Evolutionary conservation across 2,888 invertebrate species (phyloP), one percentile per base, ranked within the genome.

Genomic region (Palloptera scutellata): DNA sequence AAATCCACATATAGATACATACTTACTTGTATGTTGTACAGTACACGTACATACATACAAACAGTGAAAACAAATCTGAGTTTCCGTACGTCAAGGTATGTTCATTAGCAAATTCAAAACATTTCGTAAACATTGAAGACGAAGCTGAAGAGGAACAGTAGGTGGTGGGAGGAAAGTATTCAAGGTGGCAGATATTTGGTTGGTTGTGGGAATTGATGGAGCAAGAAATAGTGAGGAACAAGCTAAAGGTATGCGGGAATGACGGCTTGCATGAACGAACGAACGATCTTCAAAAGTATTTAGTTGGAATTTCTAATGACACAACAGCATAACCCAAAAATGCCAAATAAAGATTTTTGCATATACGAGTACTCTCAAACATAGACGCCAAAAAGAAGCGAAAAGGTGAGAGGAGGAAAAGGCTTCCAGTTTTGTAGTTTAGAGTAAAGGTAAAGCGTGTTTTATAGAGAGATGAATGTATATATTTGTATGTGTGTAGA

Each of bases 71-170:
- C 51, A 59, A 12, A 52, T 15, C 20, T 15, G 42, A 2, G 52
- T 40, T 54, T 62, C 42, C 45, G 30, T 58, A 45, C 54, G 54
- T 17, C 72, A 72, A 79, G 77, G 74, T 78, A 79, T 78, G 78
- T 78, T 79, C 79, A 79, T 79, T 79, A 80, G 79, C 75, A 75
- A 74, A 75, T 74, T 75, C 74, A 73, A 77, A 74, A 74, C 73
- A 75, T 75, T 42, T 57, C 30, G 45, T 20, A 48, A 55, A 63
- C 30, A 30, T 30, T 30, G 30, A 63, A 48, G 19, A 54, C 54
- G 57, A 5, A 20, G 45, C 11, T 9, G 20, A 15, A 15, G 30
- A 8, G 42, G 12, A 20, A 55, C 13, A n/a, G 19, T 42, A 43
- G 41, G 13, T 1, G 42, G 20, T 43, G 19, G 54, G 15, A 20